Base-by-base conservation (phyloP, 1,140 invertebrate species). In the Hetaerina americana region DNA sequence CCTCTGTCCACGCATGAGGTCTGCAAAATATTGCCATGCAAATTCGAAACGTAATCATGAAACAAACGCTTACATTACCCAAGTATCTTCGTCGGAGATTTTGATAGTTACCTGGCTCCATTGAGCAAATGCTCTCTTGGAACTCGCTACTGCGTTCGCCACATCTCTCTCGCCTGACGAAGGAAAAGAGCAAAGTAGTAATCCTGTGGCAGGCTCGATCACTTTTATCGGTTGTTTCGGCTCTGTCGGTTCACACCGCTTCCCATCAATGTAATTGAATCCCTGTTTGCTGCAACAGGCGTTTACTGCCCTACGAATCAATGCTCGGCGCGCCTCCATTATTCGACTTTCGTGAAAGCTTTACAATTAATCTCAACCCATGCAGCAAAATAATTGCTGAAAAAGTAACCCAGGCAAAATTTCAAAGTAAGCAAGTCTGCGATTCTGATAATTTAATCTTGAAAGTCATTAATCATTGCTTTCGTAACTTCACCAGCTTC, bases 1-100 rank as follows among this genome's bases (percentile, higher is more conserved):
- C 81, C 82, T 72, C 82, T 75, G 26, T 82, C 76, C 22, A 76
- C 76, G 15, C 81, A 80, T n/a, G 80, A 76, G 22, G 78, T 66
- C 69, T 76, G 69, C 10, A 77, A 77, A 27, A 26, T 5, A 72
- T n/a, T n/a, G n/a, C n/a, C n/a, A n/a, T n/a, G n/a, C n/a, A n/a
- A 57, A 57, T 57, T 40, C n/a, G 10, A 5, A 18, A 5, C 40
- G 40, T 5, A 57, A 57, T 57, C 15, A 57, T 2, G 40, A 57
- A 57, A 10, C 2, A 57, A 57, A 1, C 10, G 40, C 15, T 10
- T n/a, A 5, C 40, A 5, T 1, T 5, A 57, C 22, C 22, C 15
- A 10, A 57, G 40, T 18, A 57, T 57, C 40, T 18, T 57, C 40
- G 10, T n/a, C 2, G 2, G 15, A 57, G 40, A 57, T 10, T 57